Base-by-base conservation (phyloP, 2,797 vertebrate species). In the Bovichtus diacanthus region DNA sequence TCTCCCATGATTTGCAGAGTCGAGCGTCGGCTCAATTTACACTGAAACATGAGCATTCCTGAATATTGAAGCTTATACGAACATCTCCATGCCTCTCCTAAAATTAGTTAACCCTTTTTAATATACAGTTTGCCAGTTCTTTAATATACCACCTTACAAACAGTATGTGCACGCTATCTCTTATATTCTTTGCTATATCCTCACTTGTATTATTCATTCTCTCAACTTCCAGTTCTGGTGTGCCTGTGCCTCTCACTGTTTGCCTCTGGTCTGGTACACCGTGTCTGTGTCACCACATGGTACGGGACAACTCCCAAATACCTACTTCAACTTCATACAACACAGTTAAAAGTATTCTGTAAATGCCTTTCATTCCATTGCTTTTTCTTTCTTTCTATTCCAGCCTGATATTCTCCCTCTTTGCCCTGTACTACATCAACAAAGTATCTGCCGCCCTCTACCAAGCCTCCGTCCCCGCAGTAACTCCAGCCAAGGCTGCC, bases 361-460 rank as follows among this genome's bases (percentile, higher is more conserved):
- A 8, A 39, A 41, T 56, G 9, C 29, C 21, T 70, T 31, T 34
- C 0, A 8, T 63, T 60, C 12, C 9, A 51, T 11, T 56, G 5
- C 34, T 27, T 55, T 56, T 0, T 65, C 19, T 61, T 39, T 76
- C 36, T 59, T 53, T 55, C 39, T 60, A 4, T 59, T 81, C 23
- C 82, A 96, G 95, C 86, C 86, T 96, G 64, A 95, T 96, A 47
- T 96, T 96, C 88, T 96, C 95, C 23, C 90, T 96, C 89, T 95
- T 99, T 0, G 96, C 95, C 1, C 89, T 99, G 53, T 99, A 98
- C 90, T 98, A 99, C 93, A 97, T 98, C 93, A 99, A 99, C 94
- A 99, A 98, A 94, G 96, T 99, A 61, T 99, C 98, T 0, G 96
- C 97, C 0, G 95, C 96, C 0, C 95, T 99, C 63, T 99, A 99